Percentiles rank a stretch among this genome's conserved stretches.
Evolutionary conservation across 1,140 invertebrate species (phyloP).

Genomic region (Drosophila persimilis): DNA sequence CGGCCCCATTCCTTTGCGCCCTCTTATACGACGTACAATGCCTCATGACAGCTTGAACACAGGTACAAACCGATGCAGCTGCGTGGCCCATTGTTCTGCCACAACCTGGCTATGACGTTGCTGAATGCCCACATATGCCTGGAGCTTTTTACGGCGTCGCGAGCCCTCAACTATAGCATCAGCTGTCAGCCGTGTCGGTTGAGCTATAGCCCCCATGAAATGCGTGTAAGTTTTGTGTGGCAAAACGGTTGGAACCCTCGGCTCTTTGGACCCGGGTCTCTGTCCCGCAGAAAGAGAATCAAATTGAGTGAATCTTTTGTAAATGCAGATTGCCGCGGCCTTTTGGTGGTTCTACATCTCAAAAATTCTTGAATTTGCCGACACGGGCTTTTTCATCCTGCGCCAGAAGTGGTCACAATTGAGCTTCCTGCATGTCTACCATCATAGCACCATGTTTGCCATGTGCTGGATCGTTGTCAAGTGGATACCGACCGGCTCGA

Average conservation of each 20-base stretch:
- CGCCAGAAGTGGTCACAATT: constrained; percentile 94
- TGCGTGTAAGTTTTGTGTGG: constrained; percentile 84
- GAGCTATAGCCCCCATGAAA: constrained; percentile 91
- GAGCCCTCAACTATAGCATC: constrained; percentile 92
- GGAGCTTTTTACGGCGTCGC: constrained; percentile 89
- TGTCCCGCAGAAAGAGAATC: constrained; percentile 15
- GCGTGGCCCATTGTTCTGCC: constrained; percentile 90
- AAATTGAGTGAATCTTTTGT: constrained; percentile 19
- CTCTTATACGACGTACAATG: constrained; percentile 22
- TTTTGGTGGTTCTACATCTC: constrained; percentile 99
- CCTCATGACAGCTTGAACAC: constrained; percentile 18
- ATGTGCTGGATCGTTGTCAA: constrained; percentile 98
- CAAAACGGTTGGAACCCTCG: background rate
- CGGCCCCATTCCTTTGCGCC: background rate
- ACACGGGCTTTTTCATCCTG: constrained; percentile 96
- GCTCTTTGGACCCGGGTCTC: background rate
- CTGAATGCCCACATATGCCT: constrained; percentile 94
- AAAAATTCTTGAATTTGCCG: constrained; percentile 96
- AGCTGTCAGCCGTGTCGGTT: constrained; percentile 94
- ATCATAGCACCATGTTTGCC: constrained; percentile 95
- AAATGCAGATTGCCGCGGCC: constrained; percentile 92
- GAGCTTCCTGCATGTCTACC: constrained; percentile 95
- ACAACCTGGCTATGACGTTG: constrained; percentile 93
- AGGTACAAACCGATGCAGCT: constrained; percentile 90
- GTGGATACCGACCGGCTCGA: constrained; percentile 97